Evolutionary conservation across 2,888 invertebrate species (phyloP).

Genomic region (Thereva nobilitata): DNA sequence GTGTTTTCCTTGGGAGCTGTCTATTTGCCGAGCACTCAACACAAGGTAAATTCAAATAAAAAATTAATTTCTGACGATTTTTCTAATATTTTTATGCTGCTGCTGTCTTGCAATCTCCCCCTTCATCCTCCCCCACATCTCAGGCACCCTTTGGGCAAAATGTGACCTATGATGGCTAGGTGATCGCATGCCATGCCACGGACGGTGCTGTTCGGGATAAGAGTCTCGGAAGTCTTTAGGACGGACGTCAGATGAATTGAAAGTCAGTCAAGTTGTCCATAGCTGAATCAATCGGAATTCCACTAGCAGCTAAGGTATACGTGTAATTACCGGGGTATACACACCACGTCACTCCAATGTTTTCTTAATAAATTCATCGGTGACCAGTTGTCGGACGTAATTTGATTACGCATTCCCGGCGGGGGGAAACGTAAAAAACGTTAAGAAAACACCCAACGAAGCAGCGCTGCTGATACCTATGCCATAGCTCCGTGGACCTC

Average conservation of each 20-base stretch:
- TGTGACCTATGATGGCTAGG: too few relatives aligned
- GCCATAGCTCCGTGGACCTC: constrained; percentile 6
- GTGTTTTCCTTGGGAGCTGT: constrained; percentile 38
- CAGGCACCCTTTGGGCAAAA: too few relatives aligned
- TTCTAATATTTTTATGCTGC: constrained; percentile 29
- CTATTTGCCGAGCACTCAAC: constrained; percentile 46
- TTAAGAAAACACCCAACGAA: not conserved
- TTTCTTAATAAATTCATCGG: constrained; percentile 19
- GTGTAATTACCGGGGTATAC: constrained; percentile 19
- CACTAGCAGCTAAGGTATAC: not conserved
- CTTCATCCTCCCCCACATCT: too few relatives aligned
- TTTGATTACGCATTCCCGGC: constrained; percentile 4
- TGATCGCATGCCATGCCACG: too few relatives aligned
- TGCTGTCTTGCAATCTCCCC: constrained; percentile 16
- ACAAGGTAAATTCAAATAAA: constrained; percentile 44
- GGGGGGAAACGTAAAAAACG: not conserved
- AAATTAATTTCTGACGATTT: constrained; percentile 37
- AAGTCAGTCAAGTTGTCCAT: constrained; percentile 9
- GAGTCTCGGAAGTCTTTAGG: too few relatives aligned
- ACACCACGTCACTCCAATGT: constrained; percentile 6
- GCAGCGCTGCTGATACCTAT: not conserved
- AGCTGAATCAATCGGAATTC: constrained; percentile 2
- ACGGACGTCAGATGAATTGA: too few relatives aligned
- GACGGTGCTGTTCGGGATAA: too few relatives aligned
- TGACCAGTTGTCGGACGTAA: not conserved